Evolutionary conservation across 2,888 invertebrate species (phyloP), one percentile per base, ranked within the genome.

Genomic region (Melipona beecheii): DNA sequence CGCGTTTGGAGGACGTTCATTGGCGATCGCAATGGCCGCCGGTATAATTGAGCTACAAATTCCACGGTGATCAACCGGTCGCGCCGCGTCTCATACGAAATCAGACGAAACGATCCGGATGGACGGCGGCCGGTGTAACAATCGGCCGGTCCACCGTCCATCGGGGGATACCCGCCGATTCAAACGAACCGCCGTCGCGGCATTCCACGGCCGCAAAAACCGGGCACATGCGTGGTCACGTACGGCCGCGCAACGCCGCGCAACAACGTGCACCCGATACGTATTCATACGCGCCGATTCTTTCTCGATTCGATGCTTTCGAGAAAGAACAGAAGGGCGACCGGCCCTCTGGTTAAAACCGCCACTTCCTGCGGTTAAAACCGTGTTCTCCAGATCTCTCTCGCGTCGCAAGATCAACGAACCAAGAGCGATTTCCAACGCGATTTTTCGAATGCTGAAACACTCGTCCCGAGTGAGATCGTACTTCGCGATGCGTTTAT

Each of bases 41-140:
- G 85, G 90, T 92, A 93, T 94, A 94, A 94, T 94, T 94, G 94
- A 94, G 94, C 94, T 93, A 93, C 94, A 94, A 94, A 94, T 94
- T 94, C 94, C 93, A 91, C 84, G 89, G 92, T 93, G 94, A 94
- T 94, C 93, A 94, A 93, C 93, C 92, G 93, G 92, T 92, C 91
- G 92, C 91, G 92, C 87, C 87, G 90, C 90, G 90, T 85, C 93
- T 93, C 93, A 92, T 93, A 93, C 93, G 91, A 93, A 94, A 93
- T 94, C 92, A 91, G 91, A 69, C 85, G 73, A 60, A 71, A 78
- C 86, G 84, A 85, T 82, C 72, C 85, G 78, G 84, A 87, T 86
- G 86, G 84, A 86, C 85, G 86, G 86, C 83, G 86, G 75, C 74
- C 90, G 87, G 87, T 9, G 89, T 87, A 93, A 93, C 93, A 93